Evolutionary conservation across 64 coral and sea anemone species (phyloP).

Genomic region (Pocillopora damicornis): DNA sequence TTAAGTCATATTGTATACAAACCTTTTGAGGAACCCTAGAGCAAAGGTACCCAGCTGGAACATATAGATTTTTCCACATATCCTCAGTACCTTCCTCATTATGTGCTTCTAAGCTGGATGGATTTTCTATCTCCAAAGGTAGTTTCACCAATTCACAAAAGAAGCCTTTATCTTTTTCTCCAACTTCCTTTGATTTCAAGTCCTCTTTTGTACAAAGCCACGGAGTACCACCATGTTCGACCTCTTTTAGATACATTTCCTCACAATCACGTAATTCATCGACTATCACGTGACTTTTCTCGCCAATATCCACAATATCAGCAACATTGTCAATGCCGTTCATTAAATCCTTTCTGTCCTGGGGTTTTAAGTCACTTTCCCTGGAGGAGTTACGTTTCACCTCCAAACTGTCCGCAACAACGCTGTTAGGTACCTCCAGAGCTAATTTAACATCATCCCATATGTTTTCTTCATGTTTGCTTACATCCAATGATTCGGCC

Average conservation of each 20-base stretch:
- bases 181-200: not conserved
- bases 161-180: not conserved
- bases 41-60: conserved; percentile 27
- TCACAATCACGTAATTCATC: not conserved
- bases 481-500: conserved; percentile 20
- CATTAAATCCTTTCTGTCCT: not conserved
- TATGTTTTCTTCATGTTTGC: not conserved
- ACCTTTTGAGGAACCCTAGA: conserved; percentile 30
- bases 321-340: conserved; percentile 11
- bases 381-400: not conserved
- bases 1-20: not conserved
- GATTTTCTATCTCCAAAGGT: not conserved
- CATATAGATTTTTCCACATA: not conserved
- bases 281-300: not conserved
- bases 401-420: conserved; percentile 29
- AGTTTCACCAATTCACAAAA: not conserved
- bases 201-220: not conserved
- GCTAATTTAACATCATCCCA: not conserved
- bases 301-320: not conserved
- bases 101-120: not conserved
- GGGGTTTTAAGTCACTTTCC: not conserved
- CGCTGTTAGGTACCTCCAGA: not conserved
- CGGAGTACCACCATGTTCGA: not conserved
- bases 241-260: not conserved
- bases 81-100: not conserved